phyloP scores from a whole-genome alignment of 2,888 invertebrate species.

The Salticus scenicus region DNA sequence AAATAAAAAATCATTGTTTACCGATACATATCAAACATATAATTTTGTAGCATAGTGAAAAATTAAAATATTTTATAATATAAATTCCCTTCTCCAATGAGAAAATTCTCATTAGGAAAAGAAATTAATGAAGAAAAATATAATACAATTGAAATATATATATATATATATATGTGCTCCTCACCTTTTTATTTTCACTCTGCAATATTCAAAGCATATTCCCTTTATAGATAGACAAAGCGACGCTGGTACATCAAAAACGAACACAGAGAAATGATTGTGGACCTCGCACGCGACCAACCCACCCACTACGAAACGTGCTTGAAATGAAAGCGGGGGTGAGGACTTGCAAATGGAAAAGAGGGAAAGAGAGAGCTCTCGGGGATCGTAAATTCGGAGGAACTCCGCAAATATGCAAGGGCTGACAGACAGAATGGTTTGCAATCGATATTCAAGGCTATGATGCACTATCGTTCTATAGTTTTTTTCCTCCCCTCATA shows the following conservation, averaged over 20 bases:
- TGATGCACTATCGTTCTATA: neutral
- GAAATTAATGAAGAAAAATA: no score
- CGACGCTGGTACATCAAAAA: neutral
- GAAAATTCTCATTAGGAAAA: no score
- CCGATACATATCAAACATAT: no score
- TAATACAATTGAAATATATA: no score
- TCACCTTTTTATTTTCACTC: no score
- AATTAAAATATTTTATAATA: no score
- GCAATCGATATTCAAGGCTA: constrained; percentile 61
- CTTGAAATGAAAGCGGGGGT: neutral
- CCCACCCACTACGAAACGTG: constrained; percentile 54
- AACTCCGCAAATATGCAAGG: constrained; percentile 6
- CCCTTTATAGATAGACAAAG: no score
- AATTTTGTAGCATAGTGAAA: no score
- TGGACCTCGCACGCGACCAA: constrained; percentile 1
- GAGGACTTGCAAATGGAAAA: neutral
- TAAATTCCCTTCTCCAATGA: no score
- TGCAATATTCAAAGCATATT: no score
- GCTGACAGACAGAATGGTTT: neutral
- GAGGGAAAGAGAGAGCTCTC: constrained; percentile 20
- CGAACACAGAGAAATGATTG: neutral
- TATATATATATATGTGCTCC: no score
- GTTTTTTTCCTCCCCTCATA: neutral
- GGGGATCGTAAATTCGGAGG: constrained; percentile 22
- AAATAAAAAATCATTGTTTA: no score